A percentile compares a stretch with the other conserved stretches of the same genome.
These are phyloP conservation scores for Aldabrachelys gigantea DNA, from an alignment of 2,113 vertebrate species.

Conservation along the genomic window DNA sequence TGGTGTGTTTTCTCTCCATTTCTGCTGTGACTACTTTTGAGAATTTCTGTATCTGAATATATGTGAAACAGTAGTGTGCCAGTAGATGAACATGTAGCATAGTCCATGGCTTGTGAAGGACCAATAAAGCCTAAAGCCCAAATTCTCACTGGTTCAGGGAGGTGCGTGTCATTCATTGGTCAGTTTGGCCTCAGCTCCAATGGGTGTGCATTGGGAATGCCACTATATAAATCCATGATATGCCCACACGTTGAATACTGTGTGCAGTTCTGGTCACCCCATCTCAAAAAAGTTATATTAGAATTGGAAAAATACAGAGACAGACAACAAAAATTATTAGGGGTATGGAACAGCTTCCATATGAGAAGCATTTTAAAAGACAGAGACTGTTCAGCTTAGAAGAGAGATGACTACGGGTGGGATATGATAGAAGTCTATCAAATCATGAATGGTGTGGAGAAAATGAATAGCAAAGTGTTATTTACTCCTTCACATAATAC, in stretches of 20 bases:
- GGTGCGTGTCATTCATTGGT: background rate
- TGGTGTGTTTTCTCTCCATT: background rate
- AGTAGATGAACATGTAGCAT: background rate
- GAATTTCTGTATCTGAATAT: background rate
- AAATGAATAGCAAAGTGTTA: background rate
- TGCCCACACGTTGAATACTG: too few relatives aligned
- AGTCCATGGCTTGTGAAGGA: background rate
- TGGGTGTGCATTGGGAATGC: background rate
- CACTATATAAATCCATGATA: too few relatives aligned
- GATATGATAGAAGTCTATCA: background rate
- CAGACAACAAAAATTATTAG: background rate
- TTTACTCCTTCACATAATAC: background rate
- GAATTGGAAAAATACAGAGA: background rate
- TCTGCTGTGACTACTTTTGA: accelerated
- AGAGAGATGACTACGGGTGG: background rate
- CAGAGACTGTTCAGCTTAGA: background rate
- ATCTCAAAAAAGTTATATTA: background rate
- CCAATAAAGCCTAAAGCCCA: background rate
- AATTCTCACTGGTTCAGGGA: background rate
- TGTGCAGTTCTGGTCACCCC: too few relatives aligned
- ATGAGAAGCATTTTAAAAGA: background rate
- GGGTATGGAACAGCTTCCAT: background rate
- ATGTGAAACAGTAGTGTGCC: background rate
- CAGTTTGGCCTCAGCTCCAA: background rate
- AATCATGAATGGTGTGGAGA: background rate